These are phyloP conservation scores for Cyprinodon tularosa DNA, from an alignment of 2,113 vertebrate genomes.

Conservation along the genomic window DNA sequence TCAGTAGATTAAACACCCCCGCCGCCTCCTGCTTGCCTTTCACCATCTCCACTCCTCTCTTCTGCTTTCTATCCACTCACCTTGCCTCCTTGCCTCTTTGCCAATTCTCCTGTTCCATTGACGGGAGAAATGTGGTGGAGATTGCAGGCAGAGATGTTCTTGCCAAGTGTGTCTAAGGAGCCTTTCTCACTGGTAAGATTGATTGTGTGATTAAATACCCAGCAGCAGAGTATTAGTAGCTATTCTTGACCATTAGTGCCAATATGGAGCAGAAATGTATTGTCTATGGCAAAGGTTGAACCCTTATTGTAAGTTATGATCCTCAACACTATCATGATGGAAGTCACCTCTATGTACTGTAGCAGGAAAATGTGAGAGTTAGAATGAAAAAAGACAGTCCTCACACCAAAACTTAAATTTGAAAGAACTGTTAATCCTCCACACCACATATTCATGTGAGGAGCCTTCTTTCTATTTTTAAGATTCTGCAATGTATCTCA, in stretches of 20 bases:
- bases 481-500: not conserved
- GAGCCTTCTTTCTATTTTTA: not conserved
- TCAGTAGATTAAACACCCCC: slow-evolving; percentile 82
- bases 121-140: slow-evolving; percentile 63
- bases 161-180: slow-evolving; percentile 68
- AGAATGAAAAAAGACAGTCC: slow-evolving; percentile 42
- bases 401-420: not conserved
- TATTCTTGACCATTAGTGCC: slow-evolving; percentile 73
- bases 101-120: slow-evolving; percentile 60
- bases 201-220: slow-evolving; percentile 80
- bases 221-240: slow-evolving; percentile 68
- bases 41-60: slow-evolving; percentile 38
- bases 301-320: slow-evolving; percentile 47
- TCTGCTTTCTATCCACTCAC: slow-evolving; percentile 2
- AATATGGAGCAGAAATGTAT: slow-evolving; percentile 49
- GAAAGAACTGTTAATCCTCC: slow-evolving; percentile 3
- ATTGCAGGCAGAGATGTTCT: slow-evolving; percentile 71
- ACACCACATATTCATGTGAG: not conserved
- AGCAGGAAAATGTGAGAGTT: slow-evolving; percentile 30
- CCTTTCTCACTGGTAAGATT: slow-evolving; percentile 76
- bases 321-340: slow-evolving; percentile 18
- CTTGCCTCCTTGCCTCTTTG: slow-evolving; percentile 35
- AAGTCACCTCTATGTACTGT: slow-evolving; percentile 20
- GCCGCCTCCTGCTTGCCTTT: slow-evolving; percentile 44
- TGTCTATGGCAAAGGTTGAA: slow-evolving; percentile 49